phyloP scores from a whole-genome alignment of 2,113 vertebrate genomes.

The Chlamydotis undulata region DNA sequence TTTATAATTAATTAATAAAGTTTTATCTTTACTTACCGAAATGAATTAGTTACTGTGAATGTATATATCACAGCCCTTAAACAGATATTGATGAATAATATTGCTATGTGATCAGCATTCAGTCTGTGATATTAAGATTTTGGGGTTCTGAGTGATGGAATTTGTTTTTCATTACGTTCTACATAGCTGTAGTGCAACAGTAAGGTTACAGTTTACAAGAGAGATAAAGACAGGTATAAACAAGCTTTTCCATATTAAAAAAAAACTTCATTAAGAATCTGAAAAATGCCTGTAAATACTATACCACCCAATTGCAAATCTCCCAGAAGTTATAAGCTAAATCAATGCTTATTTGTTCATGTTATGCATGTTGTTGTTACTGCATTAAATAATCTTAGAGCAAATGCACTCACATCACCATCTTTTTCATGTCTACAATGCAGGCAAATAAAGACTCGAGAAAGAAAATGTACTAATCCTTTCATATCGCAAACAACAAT shows the following conservation, averaged over 20 bases:
- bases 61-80: neutral
- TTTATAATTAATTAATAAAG: neutral
- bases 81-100: neutral
- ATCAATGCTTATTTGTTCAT: neutral
- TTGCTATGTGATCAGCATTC: neutral
- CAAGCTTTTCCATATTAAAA: neutral
- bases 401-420: neutral
- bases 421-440: neutral
- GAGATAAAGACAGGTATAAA: neutral
- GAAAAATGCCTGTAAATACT: neutral
- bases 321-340: neutral
- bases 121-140: neutral
- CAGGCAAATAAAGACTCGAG: neutral
- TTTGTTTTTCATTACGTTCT: neutral
- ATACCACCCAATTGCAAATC: neutral
- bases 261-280: neutral
- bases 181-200: neutral
- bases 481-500: conserved; percentile 1
- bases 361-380: neutral
- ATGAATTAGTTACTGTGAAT: neutral
- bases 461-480: conserved; percentile 8
- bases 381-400: neutral
- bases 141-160: neutral
- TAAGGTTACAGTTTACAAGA: neutral
- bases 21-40: neutral